A percentile compares a stretch with the other conserved stretches of the same genome.
Conservation (phyloP, 2,797 vertebrate species). For the Anguilla pacifica region DNA sequence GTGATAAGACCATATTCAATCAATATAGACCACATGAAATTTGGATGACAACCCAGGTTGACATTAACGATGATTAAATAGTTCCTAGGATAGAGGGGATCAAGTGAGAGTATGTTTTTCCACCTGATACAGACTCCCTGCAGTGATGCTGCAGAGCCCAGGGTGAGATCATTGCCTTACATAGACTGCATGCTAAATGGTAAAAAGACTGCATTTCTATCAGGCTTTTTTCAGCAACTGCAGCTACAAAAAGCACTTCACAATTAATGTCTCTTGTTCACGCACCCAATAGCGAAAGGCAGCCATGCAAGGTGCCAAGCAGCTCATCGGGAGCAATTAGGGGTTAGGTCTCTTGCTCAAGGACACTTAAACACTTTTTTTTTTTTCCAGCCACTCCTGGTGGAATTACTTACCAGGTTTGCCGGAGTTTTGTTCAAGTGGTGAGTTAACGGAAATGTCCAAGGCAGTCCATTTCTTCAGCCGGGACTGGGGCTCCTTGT, state of each 20-base stretch:
- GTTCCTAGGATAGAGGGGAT: not conserved
- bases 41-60: not conserved
- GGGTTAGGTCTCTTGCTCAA: not conserved
- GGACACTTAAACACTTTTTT: not conserved
- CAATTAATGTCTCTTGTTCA: too few species aligned
- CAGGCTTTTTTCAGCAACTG: too few species aligned
- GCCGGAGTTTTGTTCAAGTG: conserved; percentile 96
- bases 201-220: too few species aligned
- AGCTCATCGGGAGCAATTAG: not conserved
- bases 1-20: not conserved
- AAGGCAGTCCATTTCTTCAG: conserved; percentile 96
- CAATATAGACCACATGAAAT: not conserved
- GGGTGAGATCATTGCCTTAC: not conserved
- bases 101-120: not conserved
- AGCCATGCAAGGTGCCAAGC: too few species aligned
- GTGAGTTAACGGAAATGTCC: conserved; percentile 86
- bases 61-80: not conserved
- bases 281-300: too few species aligned
- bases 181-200: not conserved
- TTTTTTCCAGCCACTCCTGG: not conserved
- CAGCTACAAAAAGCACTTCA: too few species aligned
- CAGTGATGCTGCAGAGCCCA: not conserved
- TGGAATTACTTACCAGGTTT: conserved; percentile 84
- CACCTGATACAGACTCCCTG: not conserved
- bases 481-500: conserved; percentile 96